Evolutionary conservation across 2,888 invertebrate genomes (phyloP), one percentile per base, ranked within the genome.

Genomic region (Himalopsyche anomala): DNA sequence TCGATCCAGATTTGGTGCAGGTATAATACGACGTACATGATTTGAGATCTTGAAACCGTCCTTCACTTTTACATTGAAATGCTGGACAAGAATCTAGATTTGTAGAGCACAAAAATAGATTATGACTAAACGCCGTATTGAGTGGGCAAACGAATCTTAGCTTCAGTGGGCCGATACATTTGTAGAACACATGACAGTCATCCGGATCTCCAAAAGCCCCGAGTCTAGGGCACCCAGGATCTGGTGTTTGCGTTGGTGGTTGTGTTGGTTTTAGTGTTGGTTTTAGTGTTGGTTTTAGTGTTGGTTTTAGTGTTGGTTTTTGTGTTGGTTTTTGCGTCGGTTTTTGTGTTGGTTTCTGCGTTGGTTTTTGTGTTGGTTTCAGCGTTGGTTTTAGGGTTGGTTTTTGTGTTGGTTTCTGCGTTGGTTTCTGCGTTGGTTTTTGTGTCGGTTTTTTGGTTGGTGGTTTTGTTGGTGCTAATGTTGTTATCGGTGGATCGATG

Each of bases 71-170:
- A 90, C 94, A 94, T 89, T 91, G 90, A 89, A 94, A 93, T 17
- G 36, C 54, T 89, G 92, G 91, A 89, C 93, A 94, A 89, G 92
- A 40, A 8, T 93, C 91, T 85, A 92, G 90, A 88, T 93, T 91
- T 87, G 91, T 92, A 54, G 93, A 93, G 89, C 93, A 94, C 88
- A 91, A 92, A 87, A 92, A 92, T 87, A 90, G 91, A 55, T 91
- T 89, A 85, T 92, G 91, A 89, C 93, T 93, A 87, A 92, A 93
- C 84, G 93, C 92, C 54, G 92, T 92, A 86, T 91, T 91, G 15
- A 89, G 89, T 19, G 93, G 93, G 88, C 93, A 93, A 83, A 91
- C 91, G 62, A 90, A 86, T 62, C 92, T 89, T 54, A 92, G 91
- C 86, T 19, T 19, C 8, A 19, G 1, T 40, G 56, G 2, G 15